Base-by-base conservation (phyloP, 2,797 vertebrate species). In the Picus viridis region DNA sequence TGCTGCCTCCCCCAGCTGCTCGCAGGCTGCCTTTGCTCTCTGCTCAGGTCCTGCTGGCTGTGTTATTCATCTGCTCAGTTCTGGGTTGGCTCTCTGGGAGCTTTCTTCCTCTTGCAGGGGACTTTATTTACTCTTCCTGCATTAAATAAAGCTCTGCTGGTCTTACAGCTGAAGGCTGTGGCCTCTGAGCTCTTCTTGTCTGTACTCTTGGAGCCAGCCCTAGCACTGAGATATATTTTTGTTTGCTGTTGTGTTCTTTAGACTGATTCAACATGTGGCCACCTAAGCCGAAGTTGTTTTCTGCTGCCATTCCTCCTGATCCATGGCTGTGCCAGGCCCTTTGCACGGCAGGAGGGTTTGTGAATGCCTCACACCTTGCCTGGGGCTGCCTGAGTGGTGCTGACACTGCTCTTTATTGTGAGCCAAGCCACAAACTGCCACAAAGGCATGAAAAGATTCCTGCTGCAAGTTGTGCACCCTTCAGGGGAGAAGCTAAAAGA, bases 401-500 rank as follows among this genome's bases (percentile, higher is more conserved):
- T 11, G 39, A 4, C 0, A 3, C 56, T 72, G 86, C 47, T 54
- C 29, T 23, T 62, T 12, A 1, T 24, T 12, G 22, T 29, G 10
- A 18, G 41, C 29, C 62, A 30, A 18, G 41, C 29, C 62, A 30
- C 41, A 13, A 36, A 34, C 16, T 34, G 30, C 58, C 12, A 0
- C 12, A 19, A 39, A 26, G 47, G 64, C 54, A 4, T 2, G 45
- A 15, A 39, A 27, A 22, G 47, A 8, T 62, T 45, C 53, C 64
- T 45, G 39, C 54, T n/a, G 80, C 54, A 19, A 62, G 30, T 23
- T 1, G 0, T 39, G 86, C 14, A 5, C 64, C 70, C 2, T 0
- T 39, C 53, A 9, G 80, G 82, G 67, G 61, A 49, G 61, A 57
- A 45, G 11, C 43, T n/a, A 4, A n/a, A 34, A 41, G 57, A 9